A percentile compares a stretch with the other conserved stretches of the same genome.
Evolutionary conservation across 1,140 invertebrate genomes (phyloP).

Genomic region (Musca domestica): DNA sequence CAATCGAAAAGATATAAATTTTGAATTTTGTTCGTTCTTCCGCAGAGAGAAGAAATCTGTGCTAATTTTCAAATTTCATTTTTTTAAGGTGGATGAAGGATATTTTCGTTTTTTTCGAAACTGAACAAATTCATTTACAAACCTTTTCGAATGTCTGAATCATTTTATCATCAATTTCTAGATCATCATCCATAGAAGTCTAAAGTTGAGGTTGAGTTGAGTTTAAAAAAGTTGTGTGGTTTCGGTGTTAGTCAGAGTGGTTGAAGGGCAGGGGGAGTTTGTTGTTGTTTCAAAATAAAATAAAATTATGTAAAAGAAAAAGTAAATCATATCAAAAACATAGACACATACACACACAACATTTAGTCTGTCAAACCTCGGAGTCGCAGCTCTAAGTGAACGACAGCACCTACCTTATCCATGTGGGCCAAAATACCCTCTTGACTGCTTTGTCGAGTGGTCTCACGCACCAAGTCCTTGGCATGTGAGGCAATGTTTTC

Average conservation of each 20-base stretch:
- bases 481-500: constrained; percentile 84
- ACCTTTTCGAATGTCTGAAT: constrained; percentile 69
- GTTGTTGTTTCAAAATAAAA: background rate
- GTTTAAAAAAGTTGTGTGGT: no score
- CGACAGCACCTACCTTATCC: constrained; percentile 68
- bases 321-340: constrained; percentile 4
- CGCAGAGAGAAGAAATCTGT: no score
- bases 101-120: background rate
- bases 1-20: no score
- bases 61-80: no score
- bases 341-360: constrained; percentile 15
- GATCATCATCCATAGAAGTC: constrained; percentile 37
- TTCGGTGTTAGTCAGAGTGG: no score
- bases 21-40: no score
- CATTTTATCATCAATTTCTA: constrained; percentile 49
- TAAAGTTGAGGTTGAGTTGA: constrained; percentile 9
- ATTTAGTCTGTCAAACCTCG: background rate
- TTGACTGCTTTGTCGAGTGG: constrained; percentile 82
- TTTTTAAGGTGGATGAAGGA: no score
- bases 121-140: constrained; percentile 48
- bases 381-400: background rate
- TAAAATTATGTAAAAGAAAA: background rate
- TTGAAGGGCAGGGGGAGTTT: background rate
- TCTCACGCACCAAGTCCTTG: constrained; percentile 81
- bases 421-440: constrained; percentile 85